Conservation (phyloP, 2,113 vertebrate genomes). For the Aptenodytes patagonicus region DNA sequence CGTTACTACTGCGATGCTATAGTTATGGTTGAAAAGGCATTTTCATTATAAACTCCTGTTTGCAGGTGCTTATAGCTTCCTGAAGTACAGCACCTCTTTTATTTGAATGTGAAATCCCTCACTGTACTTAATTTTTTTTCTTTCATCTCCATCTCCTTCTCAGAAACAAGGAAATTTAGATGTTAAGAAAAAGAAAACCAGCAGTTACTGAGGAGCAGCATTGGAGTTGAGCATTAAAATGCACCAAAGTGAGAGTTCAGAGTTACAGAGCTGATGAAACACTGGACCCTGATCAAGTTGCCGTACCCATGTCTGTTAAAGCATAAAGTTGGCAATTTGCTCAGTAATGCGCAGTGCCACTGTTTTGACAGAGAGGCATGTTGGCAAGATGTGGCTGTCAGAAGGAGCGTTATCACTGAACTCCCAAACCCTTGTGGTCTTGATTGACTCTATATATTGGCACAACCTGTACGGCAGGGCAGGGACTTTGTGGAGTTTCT, state of each 20-base stretch:
- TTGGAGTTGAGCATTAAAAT: neutral
- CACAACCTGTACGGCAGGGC: neutral
- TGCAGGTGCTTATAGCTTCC: constrained; percentile 73
- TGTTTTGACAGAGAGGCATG: neutral
- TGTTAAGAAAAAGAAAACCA: neutral
- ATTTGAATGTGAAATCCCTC: constrained; percentile 68
- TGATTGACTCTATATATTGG: neutral
- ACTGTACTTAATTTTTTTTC: neutral
- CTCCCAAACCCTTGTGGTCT: neutral
- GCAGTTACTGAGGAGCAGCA: neutral
- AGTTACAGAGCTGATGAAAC: neutral
- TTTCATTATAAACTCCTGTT: constrained; percentile 76
- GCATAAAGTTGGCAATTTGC: neutral
- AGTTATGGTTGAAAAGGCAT: constrained; percentile 75
- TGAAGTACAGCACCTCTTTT: constrained; percentile 69
- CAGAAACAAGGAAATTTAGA: neutral
- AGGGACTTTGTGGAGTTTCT: neutral
- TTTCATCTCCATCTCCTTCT: neutral
- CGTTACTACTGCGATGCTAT: constrained; percentile 1
- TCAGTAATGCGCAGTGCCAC: neutral
- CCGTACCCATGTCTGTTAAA: neutral
- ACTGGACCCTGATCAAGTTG: neutral
- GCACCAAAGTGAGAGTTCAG: neutral
- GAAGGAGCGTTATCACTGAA: neutral
- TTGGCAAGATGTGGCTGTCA: neutral